Conservation (phyloP, 2,888 invertebrate species). For the Eristalis intricaria region DNA sequence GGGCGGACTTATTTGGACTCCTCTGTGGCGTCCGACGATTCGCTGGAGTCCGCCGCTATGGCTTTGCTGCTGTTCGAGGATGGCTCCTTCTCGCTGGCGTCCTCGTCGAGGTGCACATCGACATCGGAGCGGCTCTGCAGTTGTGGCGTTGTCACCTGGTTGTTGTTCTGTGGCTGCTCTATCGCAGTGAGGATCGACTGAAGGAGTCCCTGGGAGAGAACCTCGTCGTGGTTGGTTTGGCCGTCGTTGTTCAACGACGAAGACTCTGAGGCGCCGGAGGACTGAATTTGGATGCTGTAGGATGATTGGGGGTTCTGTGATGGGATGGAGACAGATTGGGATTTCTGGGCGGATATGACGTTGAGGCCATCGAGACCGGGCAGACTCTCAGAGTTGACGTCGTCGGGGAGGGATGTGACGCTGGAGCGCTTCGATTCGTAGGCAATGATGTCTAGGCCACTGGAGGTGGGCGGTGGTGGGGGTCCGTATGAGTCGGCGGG, state of each 20-base stretch:
- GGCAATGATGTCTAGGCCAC: conserved; percentile 76
- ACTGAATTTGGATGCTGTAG: conserved; percentile 90
- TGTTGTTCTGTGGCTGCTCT: conserved; percentile 84
- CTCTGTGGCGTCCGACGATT: conserved; percentile 39
- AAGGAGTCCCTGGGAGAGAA: conserved; percentile 89
- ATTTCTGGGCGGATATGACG: conserved; percentile 79
- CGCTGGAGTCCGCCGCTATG: conserved; percentile 49
- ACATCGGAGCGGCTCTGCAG: conserved; percentile 78
- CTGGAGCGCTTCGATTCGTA: conserved; percentile 78
- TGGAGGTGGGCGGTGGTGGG: conserved; percentile 77
- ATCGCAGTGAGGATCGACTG: conserved; percentile 92
- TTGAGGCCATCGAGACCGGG: conserved; percentile 78
- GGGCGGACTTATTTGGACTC: conserved; percentile 41
- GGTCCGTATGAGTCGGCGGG: conserved; percentile 76
- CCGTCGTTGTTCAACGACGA: conserved; percentile 74
- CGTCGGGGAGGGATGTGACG: conserved; percentile 76
- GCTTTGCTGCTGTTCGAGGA: conserved; percentile 37
- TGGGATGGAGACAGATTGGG: conserved; percentile 81
- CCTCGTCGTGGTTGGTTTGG: conserved; percentile 87
- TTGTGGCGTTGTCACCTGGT: conserved; percentile 71
- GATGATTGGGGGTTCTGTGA: conserved; percentile 84
- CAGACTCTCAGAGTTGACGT: conserved; percentile 75
- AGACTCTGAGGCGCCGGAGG: conserved; percentile 83
- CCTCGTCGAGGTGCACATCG: conserved; percentile 70
- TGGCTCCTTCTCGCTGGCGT: conserved; percentile 54